Evolutionary conservation across 2,888 invertebrate genomes (phyloP).

Genomic region (Pristionchus maxplancki): DNA sequence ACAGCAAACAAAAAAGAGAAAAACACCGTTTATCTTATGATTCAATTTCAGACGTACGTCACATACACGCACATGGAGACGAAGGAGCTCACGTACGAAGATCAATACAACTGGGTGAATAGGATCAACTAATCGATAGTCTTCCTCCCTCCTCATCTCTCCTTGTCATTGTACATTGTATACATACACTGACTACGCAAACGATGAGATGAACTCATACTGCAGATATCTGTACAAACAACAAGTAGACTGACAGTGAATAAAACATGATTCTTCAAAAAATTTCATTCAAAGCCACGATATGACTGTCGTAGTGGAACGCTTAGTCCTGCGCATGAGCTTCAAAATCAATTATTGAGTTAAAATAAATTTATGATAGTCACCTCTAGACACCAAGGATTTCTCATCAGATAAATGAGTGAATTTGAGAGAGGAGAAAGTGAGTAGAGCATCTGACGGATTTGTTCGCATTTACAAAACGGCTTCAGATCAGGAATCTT

Average conservation of each 20-base stretch:
- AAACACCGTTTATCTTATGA: too few relatives aligned
- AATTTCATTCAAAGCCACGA: not conserved
- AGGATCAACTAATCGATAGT: not conserved
- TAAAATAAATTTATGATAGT: too few relatives aligned
- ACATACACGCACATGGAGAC: conserved; percentile 66
- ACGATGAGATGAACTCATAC: not conserved
- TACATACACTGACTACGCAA: conserved; percentile 3
- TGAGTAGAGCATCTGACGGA: not conserved
- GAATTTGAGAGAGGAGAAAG: not conserved
- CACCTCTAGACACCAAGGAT: not conserved
- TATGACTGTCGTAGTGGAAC: not conserved
- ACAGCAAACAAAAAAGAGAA: too few relatives aligned
- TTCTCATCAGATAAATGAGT: not conserved
- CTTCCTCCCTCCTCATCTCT: not conserved
- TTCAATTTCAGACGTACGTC: conserved; percentile 58
- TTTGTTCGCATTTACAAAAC: too few relatives aligned
- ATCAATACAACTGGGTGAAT: conserved; percentile 57
- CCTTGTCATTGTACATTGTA: not conserved
- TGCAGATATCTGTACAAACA: conserved; percentile 2
- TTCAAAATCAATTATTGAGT: not conserved
- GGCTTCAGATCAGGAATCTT: too few relatives aligned
- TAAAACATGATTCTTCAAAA: not conserved
- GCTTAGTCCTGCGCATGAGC: not conserved
- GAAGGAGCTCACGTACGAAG: conserved; percentile 65
- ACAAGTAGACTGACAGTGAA: not conserved